These are phyloP conservation scores for Polylopha cassiicola DNA, from an alignment of 2,888 invertebrate genomes.

Conservation along the genomic window DNA sequence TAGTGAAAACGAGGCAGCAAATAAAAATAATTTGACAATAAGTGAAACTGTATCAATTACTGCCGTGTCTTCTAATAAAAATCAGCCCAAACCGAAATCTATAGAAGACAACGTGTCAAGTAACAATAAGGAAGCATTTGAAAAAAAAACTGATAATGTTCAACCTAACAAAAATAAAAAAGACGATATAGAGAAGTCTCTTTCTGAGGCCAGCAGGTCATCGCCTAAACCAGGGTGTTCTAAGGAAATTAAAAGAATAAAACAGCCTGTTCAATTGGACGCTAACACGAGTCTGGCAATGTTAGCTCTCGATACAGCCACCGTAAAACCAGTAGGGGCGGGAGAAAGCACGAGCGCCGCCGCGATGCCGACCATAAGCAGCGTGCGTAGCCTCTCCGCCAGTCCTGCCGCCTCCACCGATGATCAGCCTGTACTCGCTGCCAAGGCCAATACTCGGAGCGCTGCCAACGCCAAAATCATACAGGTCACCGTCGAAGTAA, in stretches of 20 bases:
- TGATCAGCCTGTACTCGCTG: slow-evolving; percentile 21
- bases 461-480: slow-evolving; percentile 28
- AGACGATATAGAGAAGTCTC: slow-evolving; percentile 20
- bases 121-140: slow-evolving; percentile 23
- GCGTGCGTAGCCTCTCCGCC: slow-evolving; percentile 52
- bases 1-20: background rate
- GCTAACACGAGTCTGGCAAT: no score
- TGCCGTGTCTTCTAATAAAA: slow-evolving; percentile 7
- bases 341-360: slow-evolving; percentile 26
- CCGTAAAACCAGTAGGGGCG: slow-evolving; percentile 1
- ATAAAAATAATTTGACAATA: slow-evolving; percentile 1
- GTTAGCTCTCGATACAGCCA: no score
- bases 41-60: no score
- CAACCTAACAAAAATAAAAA: slow-evolving; percentile 32
- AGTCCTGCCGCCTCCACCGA: slow-evolving; percentile 27
- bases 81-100: slow-evolving; percentile 4
- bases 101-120: slow-evolving; percentile 21
- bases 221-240: no score
- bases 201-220: no score
- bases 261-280: no score
- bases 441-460: slow-evolving; percentile 18
- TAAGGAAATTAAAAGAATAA: no score
- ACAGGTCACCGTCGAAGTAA: slow-evolving; percentile 41
- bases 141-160: slow-evolving; percentile 28
- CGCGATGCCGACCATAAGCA: slow-evolving; percentile 53